These are phyloP conservation scores for Drosophila lowei DNA, from an alignment of 1,140 invertebrate genomes.

Conservation along the genomic window DNA sequence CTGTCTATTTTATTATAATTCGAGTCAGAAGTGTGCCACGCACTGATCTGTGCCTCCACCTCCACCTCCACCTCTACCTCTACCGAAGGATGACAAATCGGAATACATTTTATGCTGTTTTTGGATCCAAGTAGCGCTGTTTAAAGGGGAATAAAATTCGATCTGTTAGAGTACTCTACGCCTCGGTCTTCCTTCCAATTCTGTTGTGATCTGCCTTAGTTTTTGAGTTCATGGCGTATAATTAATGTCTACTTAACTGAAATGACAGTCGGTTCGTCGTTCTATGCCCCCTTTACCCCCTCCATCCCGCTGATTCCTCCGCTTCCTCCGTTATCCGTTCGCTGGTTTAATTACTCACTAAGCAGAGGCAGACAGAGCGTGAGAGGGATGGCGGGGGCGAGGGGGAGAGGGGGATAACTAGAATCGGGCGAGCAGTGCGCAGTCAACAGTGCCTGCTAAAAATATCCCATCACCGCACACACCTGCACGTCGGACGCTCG, in stretches of 20 bases:
- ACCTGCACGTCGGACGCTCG: conserved; percentile 57
- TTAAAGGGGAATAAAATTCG: too few species aligned
- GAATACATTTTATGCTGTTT: too few species aligned
- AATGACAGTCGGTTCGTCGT: conserved; percentile 63
- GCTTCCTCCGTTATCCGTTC: conserved; percentile 25
- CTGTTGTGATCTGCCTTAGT: conserved; percentile 13
- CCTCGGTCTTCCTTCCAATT: neutral
- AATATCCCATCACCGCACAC: conserved; percentile 73
- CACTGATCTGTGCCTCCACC: too few species aligned
- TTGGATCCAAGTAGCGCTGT: too few species aligned
- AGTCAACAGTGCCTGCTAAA: conserved; percentile 57
- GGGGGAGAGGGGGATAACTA: too few species aligned
- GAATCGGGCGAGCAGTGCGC: conserved; percentile 64
- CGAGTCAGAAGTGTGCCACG: too few species aligned
- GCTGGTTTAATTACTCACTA: conserved; percentile 78
- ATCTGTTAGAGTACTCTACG: too few species aligned
- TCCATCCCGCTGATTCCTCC: conserved; percentile 1
- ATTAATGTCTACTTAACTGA: conserved; percentile 80
- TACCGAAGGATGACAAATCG: too few species aligned
- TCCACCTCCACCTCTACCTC: too few species aligned
- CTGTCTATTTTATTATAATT: too few species aligned
- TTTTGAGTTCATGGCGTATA: conserved; percentile 59
- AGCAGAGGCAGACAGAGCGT: conserved; percentile 38
- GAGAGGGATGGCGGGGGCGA: neutral
- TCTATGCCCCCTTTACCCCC: conserved; percentile 3